Evolutionary conservation across 2,888 invertebrate species (phyloP).

Genomic region (Horisme vitalbata): DNA sequence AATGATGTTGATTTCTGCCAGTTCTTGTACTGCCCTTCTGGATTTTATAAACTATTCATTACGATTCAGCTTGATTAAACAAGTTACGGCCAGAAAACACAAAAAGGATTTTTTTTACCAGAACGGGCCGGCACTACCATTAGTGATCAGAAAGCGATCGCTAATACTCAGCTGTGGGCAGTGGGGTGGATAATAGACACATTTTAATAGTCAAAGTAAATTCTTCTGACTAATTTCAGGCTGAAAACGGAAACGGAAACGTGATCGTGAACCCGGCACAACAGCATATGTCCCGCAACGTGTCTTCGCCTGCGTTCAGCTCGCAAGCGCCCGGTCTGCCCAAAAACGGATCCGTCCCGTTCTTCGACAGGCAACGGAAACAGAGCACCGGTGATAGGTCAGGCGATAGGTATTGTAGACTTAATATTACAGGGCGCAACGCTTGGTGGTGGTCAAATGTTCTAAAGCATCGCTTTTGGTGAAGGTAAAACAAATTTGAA

Average conservation of each 20-base stretch:
- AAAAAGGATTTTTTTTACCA: too few species aligned
- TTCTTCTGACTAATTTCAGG: slow-evolving; percentile 7
- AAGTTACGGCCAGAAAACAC: too few species aligned
- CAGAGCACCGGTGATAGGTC: slow-evolving; percentile 90
- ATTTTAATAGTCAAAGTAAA: neutral
- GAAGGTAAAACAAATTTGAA: neutral
- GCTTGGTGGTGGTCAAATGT: slow-evolving; percentile 17
- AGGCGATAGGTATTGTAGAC: slow-evolving; percentile 53
- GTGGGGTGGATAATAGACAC: too few species aligned
- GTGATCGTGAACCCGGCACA: slow-evolving; percentile 43
- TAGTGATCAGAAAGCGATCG: too few species aligned
- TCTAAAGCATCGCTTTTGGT: neutral
- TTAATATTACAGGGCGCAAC: slow-evolving; percentile 35
- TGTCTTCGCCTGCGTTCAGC: slow-evolving; percentile 93
- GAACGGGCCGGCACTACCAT: too few species aligned
- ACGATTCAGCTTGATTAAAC: too few species aligned
- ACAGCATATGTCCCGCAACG: slow-evolving; percentile 88
- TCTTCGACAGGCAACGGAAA: slow-evolving; percentile 93
- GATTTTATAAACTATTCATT: too few species aligned
- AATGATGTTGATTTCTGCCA: too few species aligned
- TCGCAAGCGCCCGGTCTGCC: slow-evolving; percentile 88
- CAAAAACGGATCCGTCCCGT: slow-evolving; percentile 95
- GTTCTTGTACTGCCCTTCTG: too few species aligned
- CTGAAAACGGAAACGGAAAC: slow-evolving; percentile 60
- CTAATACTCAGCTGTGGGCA: too few species aligned